A percentile compares a stretch with the other conserved stretches of the same genome.
These are phyloP conservation scores for Galeopterus variegatus DNA, from an alignment of 2,113 vertebrate genomes.

Conservation along the genomic window DNA sequence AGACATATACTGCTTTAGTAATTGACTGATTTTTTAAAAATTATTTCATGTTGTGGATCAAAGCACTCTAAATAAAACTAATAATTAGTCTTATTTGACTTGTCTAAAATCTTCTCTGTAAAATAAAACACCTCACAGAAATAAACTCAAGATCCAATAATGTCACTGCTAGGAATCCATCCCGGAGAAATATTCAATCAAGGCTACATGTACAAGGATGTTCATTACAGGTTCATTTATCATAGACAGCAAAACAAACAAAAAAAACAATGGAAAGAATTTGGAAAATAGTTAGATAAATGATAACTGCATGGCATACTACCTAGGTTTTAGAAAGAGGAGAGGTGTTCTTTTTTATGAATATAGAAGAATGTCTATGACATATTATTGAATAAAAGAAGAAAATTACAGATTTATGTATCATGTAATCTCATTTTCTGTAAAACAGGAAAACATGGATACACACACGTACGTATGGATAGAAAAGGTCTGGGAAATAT, in stretches of 20 bases:
- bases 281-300: background rate
- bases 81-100: background rate
- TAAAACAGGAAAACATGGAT: background rate
- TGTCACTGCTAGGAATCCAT: background rate
- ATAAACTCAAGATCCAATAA: background rate
- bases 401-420: background rate
- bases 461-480: background rate
- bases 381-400: background rate
- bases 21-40: slow-evolving; percentile 73
- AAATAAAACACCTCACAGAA: background rate
- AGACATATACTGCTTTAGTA: slow-evolving; percentile 60
- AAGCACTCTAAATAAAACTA: slow-evolving; percentile 72
- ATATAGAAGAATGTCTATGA: background rate
- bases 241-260: background rate
- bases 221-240: background rate
- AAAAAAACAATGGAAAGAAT: background rate
- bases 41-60: slow-evolving; percentile 81
- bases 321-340: background rate
- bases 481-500: background rate
- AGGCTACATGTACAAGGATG: background rate
- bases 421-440: background rate
- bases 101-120: slow-evolving; percentile 2
- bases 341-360: background rate
- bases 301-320: background rate
- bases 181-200: background rate